Base-by-base conservation (phyloP, 2,888 invertebrate species). In the Hydropsyche betteni region DNA sequence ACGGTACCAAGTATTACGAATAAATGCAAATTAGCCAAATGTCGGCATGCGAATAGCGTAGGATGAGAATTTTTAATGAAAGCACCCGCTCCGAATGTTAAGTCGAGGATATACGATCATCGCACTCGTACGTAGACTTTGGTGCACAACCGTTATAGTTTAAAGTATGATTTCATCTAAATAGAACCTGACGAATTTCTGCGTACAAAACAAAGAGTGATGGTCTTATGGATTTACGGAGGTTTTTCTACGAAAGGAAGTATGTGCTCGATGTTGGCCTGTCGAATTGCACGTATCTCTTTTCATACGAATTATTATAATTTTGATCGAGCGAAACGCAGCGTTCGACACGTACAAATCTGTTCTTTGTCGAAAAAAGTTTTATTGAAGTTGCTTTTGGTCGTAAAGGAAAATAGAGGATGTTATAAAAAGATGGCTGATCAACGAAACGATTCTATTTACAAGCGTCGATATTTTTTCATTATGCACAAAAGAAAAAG, bases 11-110 rank as follows among this genome's bases (percentile, higher is more conserved):
- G 53, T 52, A 64, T 51, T 68, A 68, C 44, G 64, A 68, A 68
- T 52, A 52, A 33, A 68, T 70, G 53, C 52, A 51, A 68, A 68
- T 44, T 50, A 24, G 12, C 68, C 68, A 36, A 51, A 50, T 34
- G 55, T 74, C 50, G 44, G 51, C 68, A 64, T 74, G 68, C 74
- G 36, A 50, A 34, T 50, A 14, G 50, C 73, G 64, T 73, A 74
- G 38, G 64, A 68, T 24, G 52, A 38, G 74, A 68, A 74, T 74
- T 74, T 74, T 68, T 68, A 74, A 74, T 74, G 74, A 74, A 74
- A 53, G 38, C 7, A 55, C 53, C 24, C 7, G 10, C 33, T 34
- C 6, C 34, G 74, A 74, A 74, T 74, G 61, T 24, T 24, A 44
- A 44, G 10, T 44, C 44, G 44, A 44, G 10, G 10, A 44, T 44